Percentiles rank a stretch among this genome's conserved stretches.
These are phyloP conservation scores for Rhopilema esculentum DNA, from an alignment of 30 jellyfish, hydroid and myxozoan species.

Conservation along the genomic window DNA sequence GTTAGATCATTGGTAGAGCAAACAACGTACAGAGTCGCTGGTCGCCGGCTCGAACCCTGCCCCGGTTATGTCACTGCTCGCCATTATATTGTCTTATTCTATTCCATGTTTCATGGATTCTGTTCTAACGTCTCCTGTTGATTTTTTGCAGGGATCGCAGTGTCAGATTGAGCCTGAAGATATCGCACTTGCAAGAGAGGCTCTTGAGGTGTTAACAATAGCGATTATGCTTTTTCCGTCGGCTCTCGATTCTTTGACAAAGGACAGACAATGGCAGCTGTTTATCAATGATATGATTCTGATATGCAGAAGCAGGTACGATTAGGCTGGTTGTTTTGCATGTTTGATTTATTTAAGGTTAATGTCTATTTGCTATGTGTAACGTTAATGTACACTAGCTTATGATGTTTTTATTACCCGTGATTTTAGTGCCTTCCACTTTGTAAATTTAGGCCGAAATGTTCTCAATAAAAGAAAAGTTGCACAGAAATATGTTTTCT, in stretches of 20 bases:
- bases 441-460: too few relatives aligned
- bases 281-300: constrained; percentile 83
- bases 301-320: constrained; percentile 81
- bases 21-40: too few relatives aligned
- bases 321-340: not conserved
- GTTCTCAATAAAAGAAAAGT: too few relatives aligned
- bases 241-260: constrained; percentile 74
- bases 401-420: too few relatives aligned
- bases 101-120: not conserved
- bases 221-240: constrained; percentile 91
- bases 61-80: too few relatives aligned
- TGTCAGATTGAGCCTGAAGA: constrained; percentile 69
- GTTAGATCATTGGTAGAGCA: too few relatives aligned
- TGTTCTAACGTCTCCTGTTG: not conserved
- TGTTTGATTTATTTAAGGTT: not conserved
- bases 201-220: constrained; percentile 88
- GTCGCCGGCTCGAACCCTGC: too few relatives aligned
- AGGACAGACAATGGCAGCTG: constrained; percentile 81
- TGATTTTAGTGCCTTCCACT: too few relatives aligned
- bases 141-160: constrained; percentile 22
- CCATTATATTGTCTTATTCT: too few relatives aligned
- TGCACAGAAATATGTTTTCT: too few relatives aligned
- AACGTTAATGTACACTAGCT: too few relatives aligned
- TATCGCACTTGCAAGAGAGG: constrained; percentile 83
- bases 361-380: not conserved